phyloP scores from a whole-genome alignment of 2,888 invertebrate species.

The Physocephala rufipes region DNA sequence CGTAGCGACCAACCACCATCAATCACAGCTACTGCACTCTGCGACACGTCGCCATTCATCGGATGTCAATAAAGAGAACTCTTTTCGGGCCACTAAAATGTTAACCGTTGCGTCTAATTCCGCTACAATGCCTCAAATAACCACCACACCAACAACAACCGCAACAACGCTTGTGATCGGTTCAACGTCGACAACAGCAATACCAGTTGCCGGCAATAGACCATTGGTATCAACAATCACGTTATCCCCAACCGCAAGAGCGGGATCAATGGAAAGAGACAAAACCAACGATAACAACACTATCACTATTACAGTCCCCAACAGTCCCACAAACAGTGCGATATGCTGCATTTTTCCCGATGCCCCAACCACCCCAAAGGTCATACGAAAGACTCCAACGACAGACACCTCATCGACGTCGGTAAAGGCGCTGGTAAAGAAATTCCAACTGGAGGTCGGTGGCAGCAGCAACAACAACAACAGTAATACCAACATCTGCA shows the following conservation, averaged over 20 bases:
- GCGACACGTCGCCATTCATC: conserved; percentile 53
- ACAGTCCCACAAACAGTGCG: conserved; percentile 31
- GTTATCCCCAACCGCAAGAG: conserved; percentile 31
- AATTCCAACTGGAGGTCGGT: conserved; percentile 62
- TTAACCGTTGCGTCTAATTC: conserved; percentile 40
- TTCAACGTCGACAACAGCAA: conserved; percentile 32
- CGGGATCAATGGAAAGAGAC: neutral
- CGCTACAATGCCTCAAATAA: conserved; percentile 33
- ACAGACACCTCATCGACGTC: conserved; percentile 68
- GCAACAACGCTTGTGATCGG: conserved; percentile 55
- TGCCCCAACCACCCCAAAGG: conserved; percentile 75
- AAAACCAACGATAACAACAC: conserved; percentile 36
- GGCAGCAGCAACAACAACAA: conserved; percentile 38
- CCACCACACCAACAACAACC: conserved; percentile 39
- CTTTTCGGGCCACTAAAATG: conserved; percentile 60
- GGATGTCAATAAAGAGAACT: conserved; percentile 63
- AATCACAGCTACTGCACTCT: conserved; percentile 47
- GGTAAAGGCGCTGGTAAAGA: conserved; percentile 65
- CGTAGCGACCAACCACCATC: conserved; percentile 45
- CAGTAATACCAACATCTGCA: conserved; percentile 37
- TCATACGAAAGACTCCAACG: conserved; percentile 71
- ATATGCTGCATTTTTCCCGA: conserved; percentile 69
- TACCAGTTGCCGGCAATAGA: conserved; percentile 21
- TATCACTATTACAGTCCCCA: conserved; percentile 44
- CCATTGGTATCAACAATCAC: conserved; percentile 43